These are phyloP conservation scores for Odobenus rosmarus DNA, from an alignment of 2,113 vertebrate species.

Conservation along the genomic window DNA sequence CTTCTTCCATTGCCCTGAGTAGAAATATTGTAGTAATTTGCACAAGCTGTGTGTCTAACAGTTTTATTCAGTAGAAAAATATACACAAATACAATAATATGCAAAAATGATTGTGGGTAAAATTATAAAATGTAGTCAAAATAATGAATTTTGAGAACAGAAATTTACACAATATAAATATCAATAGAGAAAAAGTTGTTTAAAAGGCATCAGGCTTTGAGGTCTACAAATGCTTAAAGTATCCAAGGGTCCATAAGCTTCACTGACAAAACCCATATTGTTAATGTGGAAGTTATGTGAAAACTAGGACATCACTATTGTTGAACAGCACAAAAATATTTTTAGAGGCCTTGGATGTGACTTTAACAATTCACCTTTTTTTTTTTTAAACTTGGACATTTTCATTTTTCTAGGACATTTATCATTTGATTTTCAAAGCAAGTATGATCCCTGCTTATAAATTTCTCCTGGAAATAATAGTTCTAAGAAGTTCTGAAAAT, in stretches of 20 bases:
- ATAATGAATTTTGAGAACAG: not conserved
- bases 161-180: not conserved
- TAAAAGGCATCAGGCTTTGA: not conserved
- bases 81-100: not conserved
- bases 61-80: not conserved
- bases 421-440: constrained; percentile 45
- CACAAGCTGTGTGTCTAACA: not conserved
- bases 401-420: constrained; percentile 9
- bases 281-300: not conserved
- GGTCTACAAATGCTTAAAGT: not conserved
- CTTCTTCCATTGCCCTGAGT: accelerated
- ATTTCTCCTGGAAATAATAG: constrained; percentile 6
- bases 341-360: not conserved
- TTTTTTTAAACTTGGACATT: not conserved
- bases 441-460: not conserved
- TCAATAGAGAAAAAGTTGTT: not conserved
- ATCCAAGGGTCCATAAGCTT: not conserved
- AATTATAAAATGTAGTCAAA: not conserved
- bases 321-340: not conserved
- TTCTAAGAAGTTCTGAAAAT: not conserved
- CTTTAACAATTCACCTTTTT: not conserved
- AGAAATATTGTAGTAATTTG: not conserved
- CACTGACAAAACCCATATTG: not conserved
- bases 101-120: not conserved
- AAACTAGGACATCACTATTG: not conserved